Percentiles rank a stretch among this genome's conserved stretches.
These are phyloP conservation scores for Philereme vetulata DNA, from an alignment of 2,888 invertebrate genomes.

Conservation along the genomic window DNA sequence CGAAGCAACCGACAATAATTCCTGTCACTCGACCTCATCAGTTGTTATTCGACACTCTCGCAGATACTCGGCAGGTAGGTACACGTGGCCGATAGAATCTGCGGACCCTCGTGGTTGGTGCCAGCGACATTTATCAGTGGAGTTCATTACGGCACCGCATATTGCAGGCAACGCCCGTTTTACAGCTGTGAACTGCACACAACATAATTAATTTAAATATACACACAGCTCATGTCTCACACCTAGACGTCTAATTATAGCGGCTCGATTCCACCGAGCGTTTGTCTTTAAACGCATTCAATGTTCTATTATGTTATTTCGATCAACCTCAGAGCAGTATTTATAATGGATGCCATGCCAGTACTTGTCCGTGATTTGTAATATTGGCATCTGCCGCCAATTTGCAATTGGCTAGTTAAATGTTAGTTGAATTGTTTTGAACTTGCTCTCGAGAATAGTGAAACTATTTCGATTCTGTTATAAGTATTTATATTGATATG, in stretches of 20 bases:
- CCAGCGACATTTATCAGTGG: slow-evolving; percentile 30
- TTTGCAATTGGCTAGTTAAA: slow-evolving; percentile 6
- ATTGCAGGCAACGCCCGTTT: slow-evolving; percentile 32
- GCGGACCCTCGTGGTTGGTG: slow-evolving; percentile 18
- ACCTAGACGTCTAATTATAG: slow-evolving; percentile 46
- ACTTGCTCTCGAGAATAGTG: not conserved
- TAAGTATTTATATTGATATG: slow-evolving; percentile 1
- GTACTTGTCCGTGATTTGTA: slow-evolving; percentile 15
- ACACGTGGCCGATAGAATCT: slow-evolving; percentile 16
- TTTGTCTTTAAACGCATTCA: slow-evolving; percentile 39
- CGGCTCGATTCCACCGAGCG: slow-evolving; percentile 33
- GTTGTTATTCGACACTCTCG: not conserved
- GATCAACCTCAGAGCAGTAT: slow-evolving; percentile 13
- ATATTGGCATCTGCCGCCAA: slow-evolving; percentile 14
- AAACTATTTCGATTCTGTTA: not conserved
- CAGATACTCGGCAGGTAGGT: slow-evolving; percentile 1
- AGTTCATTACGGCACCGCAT: slow-evolving; percentile 27
- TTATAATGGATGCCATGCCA: slow-evolving; percentile 19
- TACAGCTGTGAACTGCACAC: slow-evolving; percentile 31
- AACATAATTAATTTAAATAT: slow-evolving; percentile 48
- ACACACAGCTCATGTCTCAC: slow-evolving; percentile 42
- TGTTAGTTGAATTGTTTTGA: slow-evolving; percentile 11
- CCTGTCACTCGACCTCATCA: slow-evolving; percentile 2
- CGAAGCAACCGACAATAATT: slow-evolving; percentile 3
- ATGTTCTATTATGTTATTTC: slow-evolving; percentile 26